phyloP scores from a whole-genome alignment of 2,113 vertebrate genomes.

The Phrynosoma platyrhinos region DNA sequence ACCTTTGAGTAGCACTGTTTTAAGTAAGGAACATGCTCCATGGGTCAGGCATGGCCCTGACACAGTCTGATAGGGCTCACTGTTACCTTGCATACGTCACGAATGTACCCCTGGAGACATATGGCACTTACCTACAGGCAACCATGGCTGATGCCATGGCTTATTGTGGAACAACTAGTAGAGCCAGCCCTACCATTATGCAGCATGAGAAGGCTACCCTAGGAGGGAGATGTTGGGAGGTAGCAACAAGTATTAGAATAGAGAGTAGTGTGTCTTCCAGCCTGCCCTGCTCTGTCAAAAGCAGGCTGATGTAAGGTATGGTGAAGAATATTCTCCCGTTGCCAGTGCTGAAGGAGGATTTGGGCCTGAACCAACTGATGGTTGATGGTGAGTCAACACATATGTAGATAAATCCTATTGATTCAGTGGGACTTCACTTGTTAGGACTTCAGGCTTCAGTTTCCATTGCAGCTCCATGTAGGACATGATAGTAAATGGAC shows the following conservation, averaged over 20 bases:
- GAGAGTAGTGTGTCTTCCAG: background rate
- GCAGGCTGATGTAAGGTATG: background rate
- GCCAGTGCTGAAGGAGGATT: background rate
- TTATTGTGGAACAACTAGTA: background rate
- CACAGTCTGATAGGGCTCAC: background rate
- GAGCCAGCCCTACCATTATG: background rate
- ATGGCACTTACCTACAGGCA: background rate
- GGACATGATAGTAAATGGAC: no score
- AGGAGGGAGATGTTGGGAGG: background rate
- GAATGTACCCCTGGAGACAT: background rate
- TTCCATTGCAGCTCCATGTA: background rate
- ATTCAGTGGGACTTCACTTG: no score
- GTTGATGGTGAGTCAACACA: no score
- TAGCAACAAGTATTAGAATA: no score
- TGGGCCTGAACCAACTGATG: no score
- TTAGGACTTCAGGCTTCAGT: no score
- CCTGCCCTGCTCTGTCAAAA: background rate
- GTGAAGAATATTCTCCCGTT: background rate
- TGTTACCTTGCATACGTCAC: background rate
- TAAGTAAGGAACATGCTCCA: no score
- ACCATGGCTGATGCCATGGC: background rate
- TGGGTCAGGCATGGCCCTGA: background rate
- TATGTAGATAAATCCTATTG: no score
- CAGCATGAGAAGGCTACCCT: background rate
- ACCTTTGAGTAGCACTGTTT: background rate